Evolutionary conservation across 1,140 invertebrate genomes (phyloP).

Genomic region (Aphelenchoides besseyi): DNA sequence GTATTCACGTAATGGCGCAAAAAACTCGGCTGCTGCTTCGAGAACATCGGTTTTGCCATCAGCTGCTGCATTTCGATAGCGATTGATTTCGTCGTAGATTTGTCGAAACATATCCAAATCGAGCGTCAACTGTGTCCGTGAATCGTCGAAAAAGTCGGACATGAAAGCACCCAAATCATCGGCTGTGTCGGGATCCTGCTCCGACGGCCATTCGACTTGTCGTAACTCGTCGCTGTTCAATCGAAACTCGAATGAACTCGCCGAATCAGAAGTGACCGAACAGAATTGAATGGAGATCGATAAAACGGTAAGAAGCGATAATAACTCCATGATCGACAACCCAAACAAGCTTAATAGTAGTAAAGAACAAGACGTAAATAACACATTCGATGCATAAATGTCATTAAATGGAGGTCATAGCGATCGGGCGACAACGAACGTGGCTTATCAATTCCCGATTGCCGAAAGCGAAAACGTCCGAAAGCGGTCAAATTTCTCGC

Average conservation of each 20-base stretch:
- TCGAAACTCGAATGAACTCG: neutral
- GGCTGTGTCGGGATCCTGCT: conserved; percentile 9
- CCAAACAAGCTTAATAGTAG: too few species aligned
- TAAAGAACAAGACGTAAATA: too few species aligned
- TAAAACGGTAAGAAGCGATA: too few species aligned
- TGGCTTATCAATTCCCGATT: neutral
- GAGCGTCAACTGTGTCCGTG: conserved; percentile 54
- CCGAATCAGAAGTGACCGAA: too few species aligned
- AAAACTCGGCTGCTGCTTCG: conserved; percentile 48
- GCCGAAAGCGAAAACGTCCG: neutral
- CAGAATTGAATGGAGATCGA: too few species aligned
- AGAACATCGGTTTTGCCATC: conserved; percentile 45
- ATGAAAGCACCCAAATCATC: conserved; percentile 38
- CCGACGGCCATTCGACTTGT: neutral
- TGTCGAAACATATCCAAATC: conserved; percentile 57
- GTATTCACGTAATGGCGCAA: conserved; percentile 55
- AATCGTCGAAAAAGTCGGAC: conserved; percentile 56
- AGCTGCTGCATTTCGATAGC: conserved; percentile 26
- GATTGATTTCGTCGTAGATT: conserved; percentile 40
- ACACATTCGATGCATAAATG: too few species aligned
- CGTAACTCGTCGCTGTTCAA: conserved; percentile 14
- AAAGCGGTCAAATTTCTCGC: neutral
- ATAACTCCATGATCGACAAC: too few species aligned
- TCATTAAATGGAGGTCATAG: too few species aligned
- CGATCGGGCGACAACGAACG: too few species aligned